Conservation (phyloP, 2,797 vertebrate genomes). For the Hirundo rustica region DNA sequence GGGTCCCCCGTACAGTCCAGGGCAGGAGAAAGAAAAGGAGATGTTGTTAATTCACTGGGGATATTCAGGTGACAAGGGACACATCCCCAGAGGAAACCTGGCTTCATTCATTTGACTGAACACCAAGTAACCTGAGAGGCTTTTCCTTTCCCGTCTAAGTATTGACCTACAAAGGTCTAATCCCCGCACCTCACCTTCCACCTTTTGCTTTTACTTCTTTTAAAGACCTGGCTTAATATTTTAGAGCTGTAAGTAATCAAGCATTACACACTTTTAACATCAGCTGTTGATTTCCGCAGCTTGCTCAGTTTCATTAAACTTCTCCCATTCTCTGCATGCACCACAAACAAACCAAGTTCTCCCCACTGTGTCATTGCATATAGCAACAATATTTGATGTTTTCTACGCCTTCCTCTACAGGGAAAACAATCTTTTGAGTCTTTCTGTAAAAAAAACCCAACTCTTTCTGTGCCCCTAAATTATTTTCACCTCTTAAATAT, state of each 20-base stretch:
- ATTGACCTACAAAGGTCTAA: background rate
- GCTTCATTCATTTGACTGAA: background rate
- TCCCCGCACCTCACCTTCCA: background rate
- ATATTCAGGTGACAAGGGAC: conserved; percentile 1
- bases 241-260: background rate
- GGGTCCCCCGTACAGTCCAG: background rate
- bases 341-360: background rate
- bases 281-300: background rate
- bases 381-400: background rate
- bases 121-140: background rate
- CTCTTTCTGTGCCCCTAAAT: background rate
- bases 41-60: background rate
- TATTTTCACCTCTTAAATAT: background rate
- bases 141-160: background rate
- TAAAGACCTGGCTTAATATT: background rate
- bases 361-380: background rate
- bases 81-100: background rate
- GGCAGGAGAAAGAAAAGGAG: background rate
- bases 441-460: background rate
- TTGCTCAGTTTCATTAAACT: background rate
- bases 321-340: background rate
- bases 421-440: background rate
- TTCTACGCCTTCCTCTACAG: background rate
- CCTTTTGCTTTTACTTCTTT: background rate
- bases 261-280: background rate